A percentile compares a stretch with the other conserved stretches of the same genome.
Conservation (phyloP, 2,113 vertebrate genomes). For the Nansenia antarctica region DNA sequence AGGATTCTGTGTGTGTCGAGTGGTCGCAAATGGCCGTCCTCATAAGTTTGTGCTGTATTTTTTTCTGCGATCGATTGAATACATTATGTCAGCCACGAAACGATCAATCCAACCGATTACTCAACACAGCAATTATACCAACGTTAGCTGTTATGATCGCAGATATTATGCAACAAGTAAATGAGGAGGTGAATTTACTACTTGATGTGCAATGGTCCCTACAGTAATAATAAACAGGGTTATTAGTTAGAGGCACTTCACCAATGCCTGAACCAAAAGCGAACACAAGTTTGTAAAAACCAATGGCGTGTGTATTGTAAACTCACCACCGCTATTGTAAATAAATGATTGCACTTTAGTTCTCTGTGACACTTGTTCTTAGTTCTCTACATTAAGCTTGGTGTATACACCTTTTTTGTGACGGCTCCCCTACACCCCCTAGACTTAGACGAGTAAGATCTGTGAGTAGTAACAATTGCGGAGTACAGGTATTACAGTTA, state of each 20-base stretch:
- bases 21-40: background rate
- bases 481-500: background rate
- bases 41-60: background rate
- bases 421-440: no score
- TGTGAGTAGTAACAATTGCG: no score
- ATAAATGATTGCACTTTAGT: no score
- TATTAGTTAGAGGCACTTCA: background rate
- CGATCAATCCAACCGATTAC: conserved; percentile 41
- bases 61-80: conserved; percentile 29
- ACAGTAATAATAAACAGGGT: no score
- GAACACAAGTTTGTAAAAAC: background rate
- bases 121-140: conserved; percentile 38
- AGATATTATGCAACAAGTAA: no score
- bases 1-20: background rate
- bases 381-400: no score
- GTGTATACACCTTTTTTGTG: no score
- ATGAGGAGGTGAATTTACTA: no score
- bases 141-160: background rate
- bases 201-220: background rate
- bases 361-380: no score
- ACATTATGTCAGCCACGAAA: conserved; percentile 19
- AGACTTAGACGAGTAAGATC: no score
- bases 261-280: background rate
- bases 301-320: no score
- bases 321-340: no score